Evolutionary conservation across 2,888 invertebrate genomes (phyloP), one percentile per base, ranked within the genome.

Genomic region (Drosophila peninsularis): DNA sequence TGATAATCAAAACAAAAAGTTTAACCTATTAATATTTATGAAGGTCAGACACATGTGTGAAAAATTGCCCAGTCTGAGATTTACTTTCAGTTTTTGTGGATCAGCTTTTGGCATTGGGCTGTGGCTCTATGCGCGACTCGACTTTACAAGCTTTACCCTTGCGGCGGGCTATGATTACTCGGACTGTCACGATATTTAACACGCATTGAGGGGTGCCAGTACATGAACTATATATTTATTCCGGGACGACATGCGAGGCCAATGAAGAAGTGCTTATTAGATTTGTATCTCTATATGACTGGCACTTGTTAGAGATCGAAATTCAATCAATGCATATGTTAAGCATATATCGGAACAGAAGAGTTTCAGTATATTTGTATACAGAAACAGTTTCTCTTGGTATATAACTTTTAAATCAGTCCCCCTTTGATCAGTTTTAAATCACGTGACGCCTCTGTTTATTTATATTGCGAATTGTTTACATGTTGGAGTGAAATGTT

Each of bases 11-110:
- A 50, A 21, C 36, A 50, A 36, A 36, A 50, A n/a, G 49, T 50
- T 50, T 42, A 65, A 37, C 30, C 62, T 58, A 78, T 87, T 79
- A 78, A 87, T 83, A 87, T 87, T 80, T 50, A 84, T 87, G 84
- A 83, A 87, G 83, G 83, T 71, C 69, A 62, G 37, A 54, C 73
- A 61, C 53, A 53, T 49, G 62, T 74, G 60, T 70, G 27, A 54
- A 60, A 62, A 58, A 77, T 66, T 64, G 49, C 24, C 71, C 49
- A 34, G 19, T 32, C 45, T 36, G 63, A 69, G 37, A 36, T 39
- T 50, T 66, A 84, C 84, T 83, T 87, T 83, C 87, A 70, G 66
- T 76, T 81, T 77, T 47, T 62, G n/a, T 62, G 52, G 45, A 44
- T 30, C 42, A n/a, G 10, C 49, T 37, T 14, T 54, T 70, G 71